Base-by-base conservation (phyloP, 2,888 invertebrate species). In the Acanthacorydalis orientalis region DNA sequence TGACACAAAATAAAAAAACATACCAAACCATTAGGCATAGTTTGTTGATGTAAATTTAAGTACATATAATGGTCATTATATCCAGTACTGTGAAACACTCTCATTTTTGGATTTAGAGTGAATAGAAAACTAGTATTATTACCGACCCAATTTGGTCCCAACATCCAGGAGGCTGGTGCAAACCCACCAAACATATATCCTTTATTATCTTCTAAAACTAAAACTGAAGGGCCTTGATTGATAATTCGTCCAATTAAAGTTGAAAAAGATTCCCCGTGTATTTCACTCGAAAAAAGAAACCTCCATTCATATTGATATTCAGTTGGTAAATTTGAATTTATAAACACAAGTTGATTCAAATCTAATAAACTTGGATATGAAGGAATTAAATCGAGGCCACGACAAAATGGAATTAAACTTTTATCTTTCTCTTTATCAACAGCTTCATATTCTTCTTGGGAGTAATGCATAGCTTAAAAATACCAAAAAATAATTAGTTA, bases 41-140 rank as follows among this genome's bases (percentile, higher is more conserved):
- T 93, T 67, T 92, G 86, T 54, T 92, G 91, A 56, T 89, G 83
- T 50, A 83, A 72, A 67, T 95, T 95, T 52, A 96, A 73, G 64
- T 96, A 96, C 68, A 90, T 89, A 64, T 80, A 96, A 62, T 95
- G 89, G 51, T 83, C 74, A 64, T 95, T 93, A 64, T 83, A 90
- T 0, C 78, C 80, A 0, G 89, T 87, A 0, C 88, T 68, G 0
- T 73, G 72, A 62, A 84, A 93, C 2, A 85, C 71, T 34, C 83
- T 67, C 77, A 89, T 83, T 48, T 77, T 74, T 1, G 95, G 95
- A 23, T 78, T 72, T 45, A 92, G 68, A 1, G 85, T 81, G 66
- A 92, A 95, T 32, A 96, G 68, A 67, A 92, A 89, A 42, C 87
- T 80, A 23, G 77, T 73, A 35, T 82, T 78, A 50, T 78, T 75